Evolutionary conservation across 1,140 invertebrate species (phyloP).

Genomic region (Geopemphigus sp.): DNA sequence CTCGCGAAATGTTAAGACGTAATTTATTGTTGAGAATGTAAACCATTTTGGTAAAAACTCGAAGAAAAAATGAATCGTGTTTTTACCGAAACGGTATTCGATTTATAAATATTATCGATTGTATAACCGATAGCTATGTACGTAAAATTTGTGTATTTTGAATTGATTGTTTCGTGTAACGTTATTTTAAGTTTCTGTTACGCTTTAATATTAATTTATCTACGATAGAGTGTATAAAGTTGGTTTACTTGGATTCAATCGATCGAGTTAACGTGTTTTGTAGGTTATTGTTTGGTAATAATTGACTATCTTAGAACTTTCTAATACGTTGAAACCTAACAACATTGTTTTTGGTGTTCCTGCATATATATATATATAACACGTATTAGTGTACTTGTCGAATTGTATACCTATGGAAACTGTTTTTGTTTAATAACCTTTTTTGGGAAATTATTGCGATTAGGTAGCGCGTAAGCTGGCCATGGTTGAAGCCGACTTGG

Average conservation of each 20-base stretch:
- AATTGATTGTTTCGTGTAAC: too few species aligned
- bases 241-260: constrained; percentile 29
- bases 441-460: constrained; percentile 52
- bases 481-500: constrained; percentile 99
- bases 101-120: too few species aligned
- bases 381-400: too few species aligned
- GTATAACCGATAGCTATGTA: too few species aligned
- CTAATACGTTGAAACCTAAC: not conserved
- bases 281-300: too few species aligned
- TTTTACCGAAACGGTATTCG: not conserved
- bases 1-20: not conserved
- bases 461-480: constrained; percentile 99
- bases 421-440: constrained; percentile 18
- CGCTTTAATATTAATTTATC: too few species aligned
- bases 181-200: too few species aligned
- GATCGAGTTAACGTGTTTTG: not conserved
- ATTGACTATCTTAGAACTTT: too few species aligned
- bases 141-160: too few species aligned
- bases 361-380: not conserved
- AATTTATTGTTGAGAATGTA: not conserved
- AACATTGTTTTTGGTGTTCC: not conserved
- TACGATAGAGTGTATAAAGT: not conserved
- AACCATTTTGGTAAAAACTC: not conserved
- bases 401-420: not conserved
- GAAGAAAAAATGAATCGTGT: not conserved